phyloP scores from a whole-genome alignment of 1,140 invertebrate species.

The Drosophila leontia region DNA sequence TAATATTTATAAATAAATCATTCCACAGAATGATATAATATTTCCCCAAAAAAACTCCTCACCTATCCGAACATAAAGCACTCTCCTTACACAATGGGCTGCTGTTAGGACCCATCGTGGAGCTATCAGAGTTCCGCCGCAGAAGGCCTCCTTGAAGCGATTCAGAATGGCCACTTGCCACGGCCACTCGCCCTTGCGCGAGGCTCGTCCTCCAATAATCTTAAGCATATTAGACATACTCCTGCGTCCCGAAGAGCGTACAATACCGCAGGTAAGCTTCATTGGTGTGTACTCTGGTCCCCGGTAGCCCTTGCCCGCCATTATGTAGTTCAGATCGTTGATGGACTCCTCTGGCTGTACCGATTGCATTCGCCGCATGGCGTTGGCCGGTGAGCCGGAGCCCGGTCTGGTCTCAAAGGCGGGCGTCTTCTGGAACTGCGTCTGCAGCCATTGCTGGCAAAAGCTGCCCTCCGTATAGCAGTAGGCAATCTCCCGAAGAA shows the following conservation, averaged over 20 bases:
- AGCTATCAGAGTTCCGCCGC: conserved; percentile 95
- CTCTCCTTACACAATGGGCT: conserved; percentile 93
- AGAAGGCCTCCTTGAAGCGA: conserved; percentile 93
- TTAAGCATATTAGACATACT: conserved; percentile 87
- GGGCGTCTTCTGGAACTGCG: conserved; percentile 68
- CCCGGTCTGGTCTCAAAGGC: conserved; percentile 64
- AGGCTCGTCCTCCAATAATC: conserved; percentile 94
- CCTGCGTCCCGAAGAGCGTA: conserved; percentile 64
- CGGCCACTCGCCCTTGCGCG: conserved; percentile 93
- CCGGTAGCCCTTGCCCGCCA: conserved; percentile 76
- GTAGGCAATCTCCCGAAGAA: conserved; percentile 92
- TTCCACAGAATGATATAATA: neutral
- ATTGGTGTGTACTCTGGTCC: conserved; percentile 75
- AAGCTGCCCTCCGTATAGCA: conserved; percentile 93
- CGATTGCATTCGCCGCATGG: conserved; percentile 61
- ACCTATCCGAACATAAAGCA: conserved; percentile 92
- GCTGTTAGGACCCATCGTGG: conserved; percentile 95
- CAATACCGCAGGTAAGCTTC: conserved; percentile 76
- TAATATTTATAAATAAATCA: conserved; percentile 68
- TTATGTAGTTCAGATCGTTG: conserved; percentile 76
- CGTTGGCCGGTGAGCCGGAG: conserved; percentile 7
- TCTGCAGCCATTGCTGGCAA: conserved; percentile 91
- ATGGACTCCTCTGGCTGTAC: conserved; percentile 40
- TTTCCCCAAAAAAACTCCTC: neutral
- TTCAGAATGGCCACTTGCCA: conserved; percentile 97